phyloP scores from a whole-genome alignment of 2,888 invertebrate species.

The Ectemnius continuus region DNA sequence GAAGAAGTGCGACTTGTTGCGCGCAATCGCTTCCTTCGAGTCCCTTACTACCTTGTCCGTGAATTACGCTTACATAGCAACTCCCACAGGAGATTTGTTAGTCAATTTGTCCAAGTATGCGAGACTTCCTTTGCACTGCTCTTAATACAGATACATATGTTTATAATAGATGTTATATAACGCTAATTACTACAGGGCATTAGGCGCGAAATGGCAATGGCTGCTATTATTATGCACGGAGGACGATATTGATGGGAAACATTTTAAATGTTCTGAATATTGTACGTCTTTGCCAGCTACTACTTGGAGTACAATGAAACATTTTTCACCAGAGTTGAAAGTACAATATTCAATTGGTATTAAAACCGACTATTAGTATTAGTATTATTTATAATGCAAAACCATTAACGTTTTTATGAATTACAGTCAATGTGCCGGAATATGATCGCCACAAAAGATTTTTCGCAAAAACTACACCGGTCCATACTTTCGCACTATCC shows the following conservation, averaged over 20 bases:
- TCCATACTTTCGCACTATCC: conserved; percentile 59
- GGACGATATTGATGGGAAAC: conserved; percentile 42
- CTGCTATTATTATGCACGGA: conserved; percentile 58
- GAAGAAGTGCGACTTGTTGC: conserved; percentile 56
- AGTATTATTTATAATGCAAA: not conserved
- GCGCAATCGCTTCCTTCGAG: conserved; percentile 54
- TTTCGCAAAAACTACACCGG: conserved; percentile 49
- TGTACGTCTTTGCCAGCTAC: conserved; percentile 48
- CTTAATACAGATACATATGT: not conserved
- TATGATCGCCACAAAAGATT: conserved; percentile 57
- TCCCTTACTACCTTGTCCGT: conserved; percentile 60
- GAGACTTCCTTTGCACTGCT: not conserved
- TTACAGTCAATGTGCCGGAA: conserved; percentile 58
- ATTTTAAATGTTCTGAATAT: conserved; percentile 10
- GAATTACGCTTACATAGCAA: conserved; percentile 64
- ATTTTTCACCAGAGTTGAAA: conserved; percentile 55
- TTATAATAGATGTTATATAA: not conserved
- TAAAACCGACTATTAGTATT: not conserved
- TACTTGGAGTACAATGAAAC: conserved; percentile 52
- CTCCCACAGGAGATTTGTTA: conserved; percentile 62
- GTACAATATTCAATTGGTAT: conserved; percentile 60
- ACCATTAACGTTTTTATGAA: not conserved
- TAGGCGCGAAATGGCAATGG: conserved; percentile 60
- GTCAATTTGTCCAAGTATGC: conserved; percentile 57
- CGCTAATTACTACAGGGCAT: conserved; percentile 36